Conservation (phyloP, 2,797 vertebrate species). For the Helarctos malayanus region DNA sequence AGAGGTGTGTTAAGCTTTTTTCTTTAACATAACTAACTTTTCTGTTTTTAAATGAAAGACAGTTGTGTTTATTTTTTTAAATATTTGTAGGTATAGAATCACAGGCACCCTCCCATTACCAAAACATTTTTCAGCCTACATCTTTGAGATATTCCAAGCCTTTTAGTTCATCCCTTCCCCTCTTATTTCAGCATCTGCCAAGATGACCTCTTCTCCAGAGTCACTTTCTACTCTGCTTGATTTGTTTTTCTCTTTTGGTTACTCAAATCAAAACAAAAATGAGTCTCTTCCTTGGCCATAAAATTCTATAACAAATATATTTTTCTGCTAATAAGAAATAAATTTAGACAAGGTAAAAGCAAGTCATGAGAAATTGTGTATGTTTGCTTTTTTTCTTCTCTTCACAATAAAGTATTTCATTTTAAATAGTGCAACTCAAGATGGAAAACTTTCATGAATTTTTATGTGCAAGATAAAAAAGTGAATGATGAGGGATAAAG, state of each 20-base stretch:
- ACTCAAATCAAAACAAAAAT: constrained; percentile 4
- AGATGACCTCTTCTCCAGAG: not conserved
- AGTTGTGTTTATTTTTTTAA: not conserved
- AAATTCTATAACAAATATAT: not conserved
- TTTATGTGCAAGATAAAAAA: constrained; percentile 9
- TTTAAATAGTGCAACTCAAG: constrained; percentile 21
- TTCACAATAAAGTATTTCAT: constrained; percentile 41
- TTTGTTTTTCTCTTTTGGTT: constrained; percentile 27
- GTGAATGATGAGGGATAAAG: not conserved
- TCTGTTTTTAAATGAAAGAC: not conserved
- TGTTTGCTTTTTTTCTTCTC: not conserved
- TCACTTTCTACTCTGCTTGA: constrained; percentile 3
- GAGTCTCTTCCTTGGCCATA: not conserved
- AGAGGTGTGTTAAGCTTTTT: not conserved
- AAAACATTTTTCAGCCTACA: not conserved
- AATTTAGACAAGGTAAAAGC: constrained; percentile 2
- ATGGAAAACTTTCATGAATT: constrained; percentile 33
- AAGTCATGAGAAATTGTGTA: constrained; percentile 12
- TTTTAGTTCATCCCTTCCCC: not conserved
- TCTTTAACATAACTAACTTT: not conserved
- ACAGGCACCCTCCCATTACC: not conserved
- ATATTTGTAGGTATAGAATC: not conserved
- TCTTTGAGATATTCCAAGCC: not conserved
- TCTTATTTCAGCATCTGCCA: not conserved
- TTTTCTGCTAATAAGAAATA: constrained; percentile 57